These are phyloP conservation scores for western clawed frog (Xenopus tropicalis) DNA, from an alignment of 2,113 vertebrate species.

Conservation along the genomic window UCB_Xtro_10.0 CM004443.2:16502501-16503000, in stretches of 20 bases:
- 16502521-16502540: not conserved
- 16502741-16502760: not conserved
- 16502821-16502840: not conserved
- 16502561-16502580: not conserved
- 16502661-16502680: not conserved
- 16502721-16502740: not conserved
- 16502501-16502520: conserved; percentile 21
- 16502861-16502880: not conserved
- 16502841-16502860: not conserved
- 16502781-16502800: conserved; percentile 4
- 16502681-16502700: not conserved
- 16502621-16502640: not conserved
- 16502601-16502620: not conserved
- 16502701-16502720: not conserved
- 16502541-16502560: too few relatives aligned
- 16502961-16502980: not conserved
- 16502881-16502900: not conserved
- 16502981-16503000: not conserved
- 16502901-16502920: not conserved
- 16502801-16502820: not conserved
- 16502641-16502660: conserved; percentile 2
- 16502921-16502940: not conserved
- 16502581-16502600: not conserved
- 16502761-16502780: not conserved
- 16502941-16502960: conserved; percentile 1